Conservation (phyloP, 2,797 vertebrate species). For the Urophycis tenuis region DNA sequence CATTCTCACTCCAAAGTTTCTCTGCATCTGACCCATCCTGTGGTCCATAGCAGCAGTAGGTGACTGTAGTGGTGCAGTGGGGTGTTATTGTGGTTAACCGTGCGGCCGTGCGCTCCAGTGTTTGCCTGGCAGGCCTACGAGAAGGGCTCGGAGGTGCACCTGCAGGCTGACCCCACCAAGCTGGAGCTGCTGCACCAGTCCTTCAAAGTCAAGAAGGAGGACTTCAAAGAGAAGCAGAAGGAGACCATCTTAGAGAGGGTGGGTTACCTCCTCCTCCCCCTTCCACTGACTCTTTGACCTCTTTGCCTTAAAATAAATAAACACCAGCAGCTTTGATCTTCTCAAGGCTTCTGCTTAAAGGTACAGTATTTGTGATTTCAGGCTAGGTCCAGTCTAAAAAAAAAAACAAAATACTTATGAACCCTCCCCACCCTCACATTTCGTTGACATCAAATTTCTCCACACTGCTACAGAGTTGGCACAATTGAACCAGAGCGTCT, state of each 20-base stretch:
- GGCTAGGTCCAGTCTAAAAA: too few relatives aligned
- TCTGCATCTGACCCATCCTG: too few relatives aligned
- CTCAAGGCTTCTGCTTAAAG: neutral
- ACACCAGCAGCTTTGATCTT: neutral
- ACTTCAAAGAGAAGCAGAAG: constrained; percentile 92
- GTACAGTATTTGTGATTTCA: too few relatives aligned
- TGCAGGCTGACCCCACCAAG: constrained; percentile 97
- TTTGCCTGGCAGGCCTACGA: constrained; percentile 99
- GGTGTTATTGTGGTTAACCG: neutral
- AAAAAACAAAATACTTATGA: too few relatives aligned
- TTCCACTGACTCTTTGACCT: too few relatives aligned
- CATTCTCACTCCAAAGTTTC: too few relatives aligned
- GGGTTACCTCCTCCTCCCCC: neutral
- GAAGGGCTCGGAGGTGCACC: constrained; percentile 95
- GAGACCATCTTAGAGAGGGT: constrained; percentile 93
- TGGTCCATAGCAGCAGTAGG: neutral
- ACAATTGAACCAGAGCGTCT: too few relatives aligned
- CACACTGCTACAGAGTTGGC: too few relatives aligned
- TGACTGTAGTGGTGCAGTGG: neutral
- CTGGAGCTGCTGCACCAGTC: constrained; percentile 91
- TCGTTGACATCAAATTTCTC: too few relatives aligned
- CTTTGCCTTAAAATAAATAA: neutral
- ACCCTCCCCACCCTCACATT: too few relatives aligned
- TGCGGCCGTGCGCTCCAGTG: constrained; percentile 63
- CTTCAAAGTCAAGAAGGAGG: constrained; percentile 97